Conservation (phyloP, 1,140 invertebrate species). For the Oryzaephilus surinamensis region DNA sequence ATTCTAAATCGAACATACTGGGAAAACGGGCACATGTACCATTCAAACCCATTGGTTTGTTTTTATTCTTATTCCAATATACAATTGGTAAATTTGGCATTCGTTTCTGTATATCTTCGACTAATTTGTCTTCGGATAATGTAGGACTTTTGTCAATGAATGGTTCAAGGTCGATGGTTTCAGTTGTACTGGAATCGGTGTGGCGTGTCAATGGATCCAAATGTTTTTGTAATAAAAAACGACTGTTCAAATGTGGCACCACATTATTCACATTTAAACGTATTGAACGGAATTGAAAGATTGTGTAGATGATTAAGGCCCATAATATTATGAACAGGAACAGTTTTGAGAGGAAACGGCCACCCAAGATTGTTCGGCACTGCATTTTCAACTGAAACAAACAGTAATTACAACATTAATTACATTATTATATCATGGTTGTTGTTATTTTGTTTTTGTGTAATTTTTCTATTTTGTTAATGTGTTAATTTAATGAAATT, state of each 20-base stretch:
- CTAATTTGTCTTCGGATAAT: slow-evolving; percentile 62
- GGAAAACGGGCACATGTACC: slow-evolving; percentile 71
- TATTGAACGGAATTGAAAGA: slow-evolving; percentile 35
- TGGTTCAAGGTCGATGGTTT: slow-evolving; percentile 39
- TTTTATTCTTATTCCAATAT: slow-evolving; percentile 71
- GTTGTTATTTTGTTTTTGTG: no score
- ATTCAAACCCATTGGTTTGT: slow-evolving; percentile 61
- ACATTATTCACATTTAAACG: slow-evolving; percentile 34
- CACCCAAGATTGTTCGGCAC: slow-evolving; percentile 22
- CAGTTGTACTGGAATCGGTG: slow-evolving; percentile 26
- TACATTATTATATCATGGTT: no score
- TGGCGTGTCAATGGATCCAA: slow-evolving; percentile 31
- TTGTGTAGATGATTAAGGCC: slow-evolving; percentile 40
- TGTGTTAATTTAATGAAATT: no score
- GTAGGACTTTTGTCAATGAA: slow-evolving; percentile 54
- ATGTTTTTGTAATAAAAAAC: slow-evolving; percentile 33
- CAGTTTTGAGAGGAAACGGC: slow-evolving; percentile 40
- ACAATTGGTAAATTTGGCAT: slow-evolving; percentile 72
- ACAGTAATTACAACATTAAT: no score
- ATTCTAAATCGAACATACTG: slow-evolving; percentile 76
- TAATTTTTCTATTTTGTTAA: no score
- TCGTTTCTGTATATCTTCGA: slow-evolving; percentile 61
- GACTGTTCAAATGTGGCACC: slow-evolving; percentile 34
- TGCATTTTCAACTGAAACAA: slow-evolving; percentile 5
- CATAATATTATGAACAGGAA: slow-evolving; percentile 39